Base-by-base conservation (phyloP, 2,113 vertebrate genomes). In the Gnathonemus echidnorhynchus region DNA sequence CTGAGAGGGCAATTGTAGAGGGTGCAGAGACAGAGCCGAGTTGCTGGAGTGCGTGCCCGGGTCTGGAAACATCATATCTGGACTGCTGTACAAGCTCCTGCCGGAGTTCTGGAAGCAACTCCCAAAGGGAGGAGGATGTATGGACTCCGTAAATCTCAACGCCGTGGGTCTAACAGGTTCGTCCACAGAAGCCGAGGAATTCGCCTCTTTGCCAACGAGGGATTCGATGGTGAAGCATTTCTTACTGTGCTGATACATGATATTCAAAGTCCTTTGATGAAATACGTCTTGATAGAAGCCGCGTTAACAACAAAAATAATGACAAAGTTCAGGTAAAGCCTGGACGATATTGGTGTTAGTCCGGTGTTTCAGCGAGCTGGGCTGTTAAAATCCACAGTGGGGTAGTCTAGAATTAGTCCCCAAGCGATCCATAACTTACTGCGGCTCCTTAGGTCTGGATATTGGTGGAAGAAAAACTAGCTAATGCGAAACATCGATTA, bases 141-240 rank as follows among this genome's bases (percentile, higher is more conserved):
- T 90, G 17, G 96, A 94, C 86, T 96, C 96, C 85, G 95, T 91
- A 93, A 96, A 96, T 2, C 94, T 91, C 48, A 95, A 93, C 91
- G 94, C 94, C 1, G 93, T 96, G 88, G 95, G 94, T 90, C 95
- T 92, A 87, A 96, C 95, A 85, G 94, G 95, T 52, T 96, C 96
- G 0, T 96, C 96, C 89, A 93, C 95, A 45, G 93, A 89, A 13
- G 92, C 90, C 52, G 94, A 90, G 58, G 93, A 92, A 91, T 85
- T 92, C 21, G 91, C 89, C 84, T 96, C 95, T 92, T 96, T 95
- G 88, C 94, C 97, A n/a, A 97, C 96, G 89, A 97, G 94, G 88
- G 97, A 93, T 92, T 97, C 95, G 27, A 96, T 96, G 88, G 94
- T 95, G 93, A 96, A 96, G 58, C 95, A 95, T 77, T 96, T 97